These are phyloP conservation scores for Helobdella robusta DNA, from an alignment of 2,888 invertebrate genomes.

Conservation along the genomic window DNA sequence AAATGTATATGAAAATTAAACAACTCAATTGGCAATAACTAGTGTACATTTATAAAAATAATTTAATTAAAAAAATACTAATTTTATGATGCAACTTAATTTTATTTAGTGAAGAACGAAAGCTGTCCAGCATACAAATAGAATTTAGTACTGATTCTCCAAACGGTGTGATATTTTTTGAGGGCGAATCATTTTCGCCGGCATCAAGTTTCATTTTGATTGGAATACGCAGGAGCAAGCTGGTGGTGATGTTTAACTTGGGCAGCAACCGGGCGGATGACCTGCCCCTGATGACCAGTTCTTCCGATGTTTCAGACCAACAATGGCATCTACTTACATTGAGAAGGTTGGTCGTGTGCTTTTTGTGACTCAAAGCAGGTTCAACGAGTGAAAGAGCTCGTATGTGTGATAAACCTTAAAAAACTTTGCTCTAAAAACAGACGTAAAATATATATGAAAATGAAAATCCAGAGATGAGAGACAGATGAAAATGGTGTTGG, in stretches of 20 bases:
- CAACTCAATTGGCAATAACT: too few species aligned
- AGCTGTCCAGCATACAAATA: not conserved
- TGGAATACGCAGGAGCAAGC: not conserved
- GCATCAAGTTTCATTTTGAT: conserved; percentile 15
- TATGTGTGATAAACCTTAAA: not conserved
- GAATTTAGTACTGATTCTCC: conserved; percentile 16
- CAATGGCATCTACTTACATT: conserved; percentile 1
- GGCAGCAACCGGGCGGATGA: conserved; percentile 8
- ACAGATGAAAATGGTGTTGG: conserved; percentile 15
- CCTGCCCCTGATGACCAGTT: conserved; percentile 13
- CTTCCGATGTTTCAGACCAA: not conserved
- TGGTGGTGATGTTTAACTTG: conserved; percentile 22
- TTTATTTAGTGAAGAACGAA: too few species aligned
- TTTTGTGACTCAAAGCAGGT: not conserved
- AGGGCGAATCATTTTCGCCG: not conserved
- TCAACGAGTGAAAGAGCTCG: not conserved
- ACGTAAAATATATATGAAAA: not conserved
- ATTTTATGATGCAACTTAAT: not conserved
- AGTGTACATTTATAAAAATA: too few species aligned
- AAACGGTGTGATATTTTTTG: conserved; percentile 17
- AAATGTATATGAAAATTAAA: too few species aligned
- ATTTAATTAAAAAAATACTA: not conserved
- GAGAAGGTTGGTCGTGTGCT: not conserved
- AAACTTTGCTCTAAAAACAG: not conserved
- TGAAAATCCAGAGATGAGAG: conserved; percentile 5